Percentiles rank a stretch among this genome's conserved stretches.
phyloP scores from a whole-genome alignment of 1,140 invertebrate species.

The Mylabris phalerata region DNA sequence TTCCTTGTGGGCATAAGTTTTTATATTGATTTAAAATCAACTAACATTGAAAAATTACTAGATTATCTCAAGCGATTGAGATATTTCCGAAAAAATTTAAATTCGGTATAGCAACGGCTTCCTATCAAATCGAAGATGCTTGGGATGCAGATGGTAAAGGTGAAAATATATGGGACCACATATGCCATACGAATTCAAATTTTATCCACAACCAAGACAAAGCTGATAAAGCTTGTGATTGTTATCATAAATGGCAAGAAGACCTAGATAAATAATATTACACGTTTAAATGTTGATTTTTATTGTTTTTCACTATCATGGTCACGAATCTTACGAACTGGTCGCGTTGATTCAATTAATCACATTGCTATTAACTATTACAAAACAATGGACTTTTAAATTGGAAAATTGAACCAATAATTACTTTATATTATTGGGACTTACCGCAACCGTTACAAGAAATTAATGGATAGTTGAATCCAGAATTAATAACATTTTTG shows the following conservation, averaged over 20 bases:
- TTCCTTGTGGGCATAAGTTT: too few species aligned
- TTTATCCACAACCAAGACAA: neutral
- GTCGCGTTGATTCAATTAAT: slow-evolving; percentile 14
- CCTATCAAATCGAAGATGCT: slow-evolving; percentile 42
- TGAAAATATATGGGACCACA: slow-evolving; percentile 13
- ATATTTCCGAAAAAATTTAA: slow-evolving; percentile 51
- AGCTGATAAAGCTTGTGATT: slow-evolving; percentile 52
- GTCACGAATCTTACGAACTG: slow-evolving; percentile 41
- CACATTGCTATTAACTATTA: slow-evolving; percentile 46
- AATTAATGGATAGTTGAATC: slow-evolving; percentile 47
- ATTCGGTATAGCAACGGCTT: slow-evolving; percentile 37
- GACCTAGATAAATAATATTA: slow-evolving; percentile 47
- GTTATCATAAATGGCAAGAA: slow-evolving; percentile 52
- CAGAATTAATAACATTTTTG: slow-evolving; percentile 36
- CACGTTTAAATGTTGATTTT: slow-evolving; percentile 46
- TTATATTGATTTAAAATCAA: neutral
- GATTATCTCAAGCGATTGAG: too few species aligned
- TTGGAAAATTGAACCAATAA: slow-evolving; percentile 38
- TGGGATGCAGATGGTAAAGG: slow-evolving; percentile 42
- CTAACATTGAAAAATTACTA: neutral
- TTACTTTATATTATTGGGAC: slow-evolving; percentile 36
- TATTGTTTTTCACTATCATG: slow-evolving; percentile 58
- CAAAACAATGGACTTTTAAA: slow-evolving; percentile 43
- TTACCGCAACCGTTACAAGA: slow-evolving; percentile 40
- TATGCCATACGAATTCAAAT: neutral